A percentile compares a stretch with the other conserved stretches of the same genome.
phyloP scores from a whole-genome alignment of 2,797 vertebrate species.

The Nyctalus aviator region DNA sequence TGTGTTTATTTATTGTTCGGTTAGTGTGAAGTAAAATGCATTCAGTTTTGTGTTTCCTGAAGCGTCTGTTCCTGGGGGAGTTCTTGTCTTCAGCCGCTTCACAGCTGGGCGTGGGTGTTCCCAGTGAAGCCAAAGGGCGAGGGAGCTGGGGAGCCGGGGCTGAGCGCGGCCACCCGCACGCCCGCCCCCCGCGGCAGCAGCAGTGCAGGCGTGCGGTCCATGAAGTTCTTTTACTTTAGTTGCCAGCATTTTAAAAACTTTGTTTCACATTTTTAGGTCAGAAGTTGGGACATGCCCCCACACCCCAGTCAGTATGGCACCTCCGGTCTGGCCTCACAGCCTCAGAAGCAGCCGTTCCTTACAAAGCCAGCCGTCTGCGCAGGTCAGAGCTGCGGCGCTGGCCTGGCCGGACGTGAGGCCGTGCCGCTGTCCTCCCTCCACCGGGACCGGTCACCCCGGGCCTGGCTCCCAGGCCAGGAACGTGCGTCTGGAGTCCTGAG shows the following conservation, averaged over 20 bases:
- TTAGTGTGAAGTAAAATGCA: slow-evolving; percentile 65
- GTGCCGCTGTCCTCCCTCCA: background rate
- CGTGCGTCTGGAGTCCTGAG: background rate
- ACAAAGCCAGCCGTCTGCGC: background rate
- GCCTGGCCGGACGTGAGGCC: background rate
- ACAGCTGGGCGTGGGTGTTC: fast-evolving
- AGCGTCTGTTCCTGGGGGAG: background rate
- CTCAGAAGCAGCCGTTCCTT: background rate
- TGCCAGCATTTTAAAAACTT: background rate
- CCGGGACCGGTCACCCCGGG: background rate
- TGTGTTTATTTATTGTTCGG: slow-evolving; percentile 80
- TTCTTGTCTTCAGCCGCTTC: background rate
- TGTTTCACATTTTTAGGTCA: background rate
- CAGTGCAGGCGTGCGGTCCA: background rate
- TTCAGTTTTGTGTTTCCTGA: background rate
- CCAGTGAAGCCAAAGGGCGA: fast-evolving
- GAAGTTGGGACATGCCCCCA: background rate
- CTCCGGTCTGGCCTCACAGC: background rate
- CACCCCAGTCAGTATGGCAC: fast-evolving
- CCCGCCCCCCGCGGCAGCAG: fast-evolving
- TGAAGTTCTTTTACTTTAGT: background rate
- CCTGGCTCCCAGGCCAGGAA: background rate
- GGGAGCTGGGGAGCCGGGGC: fast-evolving
- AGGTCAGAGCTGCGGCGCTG: background rate
- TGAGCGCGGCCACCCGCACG: fast-evolving